Base-by-base conservation (phyloP, 23 tunicate genomes). In the Halocynthia aurantium region DNA sequence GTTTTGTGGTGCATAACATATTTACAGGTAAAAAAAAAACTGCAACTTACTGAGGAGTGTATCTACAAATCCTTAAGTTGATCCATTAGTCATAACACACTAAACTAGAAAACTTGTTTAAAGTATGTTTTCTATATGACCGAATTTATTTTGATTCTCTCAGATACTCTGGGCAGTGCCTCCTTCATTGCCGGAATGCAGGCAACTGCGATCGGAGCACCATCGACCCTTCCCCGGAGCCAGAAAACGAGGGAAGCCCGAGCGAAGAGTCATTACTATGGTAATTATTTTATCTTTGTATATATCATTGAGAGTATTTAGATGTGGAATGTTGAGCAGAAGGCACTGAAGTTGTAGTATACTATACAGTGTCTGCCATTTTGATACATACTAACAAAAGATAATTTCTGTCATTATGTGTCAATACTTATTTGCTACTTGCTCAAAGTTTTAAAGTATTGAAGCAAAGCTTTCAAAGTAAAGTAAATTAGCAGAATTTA, bases 211-310 rank as follows among this genome's bases (percentile, higher is more conserved):
- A 63, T 75, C 40, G 80, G 31, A 17, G 81, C 81, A 15, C 7
- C 85, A 5, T 69, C 66, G 7, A 65, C 84, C 8, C 53, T 81
- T 19, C 81, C 81, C 18, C 77, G 80, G 44, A 87, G 81, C 20
- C 85, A 86, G 8, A 84, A 77, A 19, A 57, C 63, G 19, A 51
- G 83, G 18, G 96, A 89, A 8, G 61, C 82, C 54, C 80, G 96
- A 68, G 96, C 85, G 21, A 89, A 89, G 69, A 89, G 96, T 56
- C 81, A 86, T 70, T 89, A 89, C 55, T 84, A 80, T 76, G 96
- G 96, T 89, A 76, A 83, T 60, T 8, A 49, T 51, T 15, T 13
- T 51, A 10, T 51, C 40, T 51, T 10, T 10, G 51, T 73, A 11
- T 67, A 19, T 20, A 2, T n/a, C 12, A 20, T 19, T 67, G 40